phyloP scores from a whole-genome alignment of 2,888 invertebrate genomes.

The Carpatolechia fugitivella region DNA sequence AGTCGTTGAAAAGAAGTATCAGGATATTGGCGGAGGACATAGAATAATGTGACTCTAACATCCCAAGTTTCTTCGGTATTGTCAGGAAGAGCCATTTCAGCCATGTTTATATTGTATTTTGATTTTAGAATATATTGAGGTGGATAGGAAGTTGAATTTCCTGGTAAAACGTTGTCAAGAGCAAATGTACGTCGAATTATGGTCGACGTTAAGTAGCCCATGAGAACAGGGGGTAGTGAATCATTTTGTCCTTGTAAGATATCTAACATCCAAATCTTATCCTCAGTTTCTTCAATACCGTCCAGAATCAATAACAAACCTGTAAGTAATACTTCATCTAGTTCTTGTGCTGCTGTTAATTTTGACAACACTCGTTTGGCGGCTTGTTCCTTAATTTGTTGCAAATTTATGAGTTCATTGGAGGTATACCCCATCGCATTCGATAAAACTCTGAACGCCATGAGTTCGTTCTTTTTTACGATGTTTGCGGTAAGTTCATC shows the following conservation, averaged over 20 bases:
- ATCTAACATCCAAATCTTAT: constrained; percentile 50
- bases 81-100: constrained; percentile 64
- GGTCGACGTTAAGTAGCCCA: constrained; percentile 49
- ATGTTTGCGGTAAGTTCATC: constrained; percentile 26
- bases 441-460: constrained; percentile 53
- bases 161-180: constrained; percentile 45
- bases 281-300: constrained; percentile 36
- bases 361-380: constrained; percentile 52
- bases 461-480: constrained; percentile 52
- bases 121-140: constrained; percentile 62
- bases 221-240: constrained; percentile 44
- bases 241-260: constrained; percentile 57
- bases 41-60: constrained; percentile 66
- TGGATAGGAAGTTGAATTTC: constrained; percentile 50
- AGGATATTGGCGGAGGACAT: constrained; percentile 60
- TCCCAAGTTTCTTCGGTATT: constrained; percentile 71
- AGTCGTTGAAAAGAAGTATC: constrained; percentile 51
- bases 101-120: constrained; percentile 66
- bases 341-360: constrained; percentile 51
- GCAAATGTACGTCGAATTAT: constrained; percentile 51
- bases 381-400: constrained; percentile 35
- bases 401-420: constrained; percentile 26
- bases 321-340: constrained; percentile 61
- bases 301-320: constrained; percentile 49
- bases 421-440: constrained; percentile 32